Percentiles rank a stretch among this genome's conserved stretches.
phyloP scores from a whole-genome alignment of 2,888 invertebrate species.

The Hirtodrosophila cameraria region DNA sequence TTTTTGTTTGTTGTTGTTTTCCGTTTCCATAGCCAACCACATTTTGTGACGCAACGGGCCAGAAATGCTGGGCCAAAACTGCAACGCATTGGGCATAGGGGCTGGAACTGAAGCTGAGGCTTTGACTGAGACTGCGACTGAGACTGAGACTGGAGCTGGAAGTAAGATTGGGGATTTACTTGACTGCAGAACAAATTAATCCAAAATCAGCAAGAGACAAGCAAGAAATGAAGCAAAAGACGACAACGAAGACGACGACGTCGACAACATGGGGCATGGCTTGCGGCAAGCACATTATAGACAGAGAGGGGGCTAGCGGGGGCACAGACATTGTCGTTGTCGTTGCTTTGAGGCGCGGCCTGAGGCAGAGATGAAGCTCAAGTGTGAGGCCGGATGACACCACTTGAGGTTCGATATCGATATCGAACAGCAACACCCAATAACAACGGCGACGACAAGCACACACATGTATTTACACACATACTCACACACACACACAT shows the following conservation, averaged over 20 bases:
- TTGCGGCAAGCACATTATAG: conserved; percentile 5
- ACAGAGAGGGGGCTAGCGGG: background rate
- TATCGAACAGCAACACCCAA: conserved; percentile 66
- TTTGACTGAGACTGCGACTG: too few species aligned
- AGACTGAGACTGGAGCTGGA: conserved; percentile 14
- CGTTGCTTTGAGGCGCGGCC: conserved; percentile 60
- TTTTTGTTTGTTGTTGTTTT: conserved; percentile 31
- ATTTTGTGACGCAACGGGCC: conserved; percentile 71
- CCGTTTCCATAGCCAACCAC: conserved; percentile 27
- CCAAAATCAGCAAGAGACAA: conserved; percentile 81
- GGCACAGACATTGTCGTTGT: conserved; percentile 41
- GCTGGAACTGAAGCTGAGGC: conserved; percentile 12
- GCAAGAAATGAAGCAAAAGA: conserved; percentile 50
- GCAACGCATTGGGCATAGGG: conserved; percentile 47
- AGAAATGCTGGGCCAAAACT: conserved; percentile 44
- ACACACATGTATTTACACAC: conserved; percentile 39
- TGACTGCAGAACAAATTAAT: conserved; percentile 81
- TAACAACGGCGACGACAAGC: conserved; percentile 78
- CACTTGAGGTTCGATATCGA: conserved; percentile 67
- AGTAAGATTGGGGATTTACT: conserved; percentile 70
- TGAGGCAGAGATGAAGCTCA: conserved; percentile 54
- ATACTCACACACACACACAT: conserved; percentile 33
- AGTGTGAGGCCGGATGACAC: conserved; percentile 66
- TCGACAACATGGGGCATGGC: conserved; percentile 37
- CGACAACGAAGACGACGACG: conserved; percentile 15